phyloP scores from a whole-genome alignment of 1,140 invertebrate species.

The Drosophila orosa region DNA sequence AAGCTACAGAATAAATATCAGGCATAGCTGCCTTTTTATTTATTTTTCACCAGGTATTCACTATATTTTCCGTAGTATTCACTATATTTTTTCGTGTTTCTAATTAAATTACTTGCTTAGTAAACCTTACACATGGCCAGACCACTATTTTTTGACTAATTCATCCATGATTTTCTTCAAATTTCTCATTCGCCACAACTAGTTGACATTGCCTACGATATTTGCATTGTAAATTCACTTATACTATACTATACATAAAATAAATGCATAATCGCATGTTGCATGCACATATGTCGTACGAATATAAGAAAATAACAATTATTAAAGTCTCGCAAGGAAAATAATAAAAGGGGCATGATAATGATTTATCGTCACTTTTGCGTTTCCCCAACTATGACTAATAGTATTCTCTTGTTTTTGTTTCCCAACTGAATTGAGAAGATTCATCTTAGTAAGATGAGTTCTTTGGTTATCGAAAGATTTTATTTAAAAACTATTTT shows the following conservation, averaged over 20 bases:
- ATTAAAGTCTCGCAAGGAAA: conserved; percentile 19
- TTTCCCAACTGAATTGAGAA: not conserved
- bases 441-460: not conserved
- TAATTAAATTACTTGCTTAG: not conserved
- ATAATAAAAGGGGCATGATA: conserved; percentile 32
- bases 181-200: not conserved
- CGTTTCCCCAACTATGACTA: conserved; percentile 31
- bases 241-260: conserved; percentile 15
- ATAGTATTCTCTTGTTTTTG: conserved; percentile 27
- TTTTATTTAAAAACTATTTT: no score
- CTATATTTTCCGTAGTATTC: not conserved
- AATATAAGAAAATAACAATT: conserved; percentile 23
- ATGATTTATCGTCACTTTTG: conserved; percentile 34
- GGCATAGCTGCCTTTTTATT: not conserved
- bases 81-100: not conserved
- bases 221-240: conserved; percentile 14
- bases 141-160: not conserved
- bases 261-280: conserved; percentile 15
- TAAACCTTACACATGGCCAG: not conserved
- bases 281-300: not conserved
- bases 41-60: not conserved
- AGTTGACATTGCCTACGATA: conserved; percentile 14
- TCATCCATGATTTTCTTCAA: conserved; percentile 11
- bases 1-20: no score
- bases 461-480: not conserved